Evolutionary conservation across 2,113 vertebrate genomes (phyloP).

Genomic region (Prionailurus viverrinus): DNA sequence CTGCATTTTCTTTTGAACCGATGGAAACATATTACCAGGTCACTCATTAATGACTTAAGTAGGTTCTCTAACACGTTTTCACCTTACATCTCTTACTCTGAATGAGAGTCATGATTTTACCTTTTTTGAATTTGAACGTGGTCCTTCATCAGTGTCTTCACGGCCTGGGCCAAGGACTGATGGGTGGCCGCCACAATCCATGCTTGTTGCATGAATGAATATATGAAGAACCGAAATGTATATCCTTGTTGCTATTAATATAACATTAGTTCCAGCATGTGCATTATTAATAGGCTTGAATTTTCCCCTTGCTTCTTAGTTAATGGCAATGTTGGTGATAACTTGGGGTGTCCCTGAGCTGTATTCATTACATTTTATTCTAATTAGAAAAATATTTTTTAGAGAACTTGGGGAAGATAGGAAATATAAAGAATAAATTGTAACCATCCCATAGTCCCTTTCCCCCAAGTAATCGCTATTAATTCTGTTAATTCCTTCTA

Average conservation of each 20-base stretch:
- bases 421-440: background rate
- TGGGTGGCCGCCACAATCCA: background rate
- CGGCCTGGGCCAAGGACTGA: background rate
- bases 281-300: background rate
- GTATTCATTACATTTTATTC: background rate
- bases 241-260: background rate
- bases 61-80: background rate
- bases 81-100: background rate
- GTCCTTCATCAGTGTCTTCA: background rate
- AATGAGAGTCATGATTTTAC: background rate
- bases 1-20: background rate
- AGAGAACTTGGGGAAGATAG: conserved; percentile 9
- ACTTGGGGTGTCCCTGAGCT: background rate
- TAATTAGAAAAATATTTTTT: background rate
- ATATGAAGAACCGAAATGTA: background rate
- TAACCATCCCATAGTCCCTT: background rate
- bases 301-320: background rate
- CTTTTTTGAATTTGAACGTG: background rate
- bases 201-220: background rate
- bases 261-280: background rate
- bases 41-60: background rate
- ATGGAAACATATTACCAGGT: background rate
- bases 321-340: background rate
- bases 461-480: background rate
- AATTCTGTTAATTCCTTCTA: background rate